phyloP scores from a whole-genome alignment of 2,797 vertebrate species.

The Rhinichthys osculus region DNA sequence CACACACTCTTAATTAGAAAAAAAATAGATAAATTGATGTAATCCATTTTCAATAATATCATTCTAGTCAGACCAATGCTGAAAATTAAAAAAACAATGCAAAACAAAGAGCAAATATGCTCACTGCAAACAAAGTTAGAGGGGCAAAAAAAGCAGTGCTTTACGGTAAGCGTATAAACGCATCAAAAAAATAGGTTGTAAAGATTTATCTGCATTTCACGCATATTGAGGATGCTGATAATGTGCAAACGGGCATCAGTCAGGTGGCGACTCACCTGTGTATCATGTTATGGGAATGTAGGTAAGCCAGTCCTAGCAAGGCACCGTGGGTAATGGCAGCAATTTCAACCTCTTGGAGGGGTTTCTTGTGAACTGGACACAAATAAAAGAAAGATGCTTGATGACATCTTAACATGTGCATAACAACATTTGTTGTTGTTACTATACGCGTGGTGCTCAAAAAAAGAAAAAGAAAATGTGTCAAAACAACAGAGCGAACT shows the following conservation, averaged over 20 bases:
- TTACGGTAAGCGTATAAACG: background rate
- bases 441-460: rapidly evolving
- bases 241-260: background rate
- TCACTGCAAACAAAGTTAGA: too few species aligned
- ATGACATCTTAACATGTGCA: background rate
- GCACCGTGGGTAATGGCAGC: conserved; percentile 99
- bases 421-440: background rate
- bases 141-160: background rate
- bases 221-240: background rate
- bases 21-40: background rate
- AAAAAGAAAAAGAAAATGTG: background rate
- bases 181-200: background rate
- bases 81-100: background rate
- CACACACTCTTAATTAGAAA: background rate
- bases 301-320: conserved; percentile 97
- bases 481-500: background rate
- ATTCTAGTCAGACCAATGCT: background rate
- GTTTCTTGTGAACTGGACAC: conserved; percentile 93
- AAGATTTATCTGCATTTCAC: background rate
- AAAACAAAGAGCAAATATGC: background rate
- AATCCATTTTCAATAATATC: background rate
- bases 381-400: background rate
- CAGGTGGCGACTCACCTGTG: conserved; percentile 84
- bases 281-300: conserved; percentile 97
- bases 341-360: conserved; percentile 98